Conservation (phyloP, 2,797 vertebrate genomes). For the Lepilemur septentrionalis region DNA sequence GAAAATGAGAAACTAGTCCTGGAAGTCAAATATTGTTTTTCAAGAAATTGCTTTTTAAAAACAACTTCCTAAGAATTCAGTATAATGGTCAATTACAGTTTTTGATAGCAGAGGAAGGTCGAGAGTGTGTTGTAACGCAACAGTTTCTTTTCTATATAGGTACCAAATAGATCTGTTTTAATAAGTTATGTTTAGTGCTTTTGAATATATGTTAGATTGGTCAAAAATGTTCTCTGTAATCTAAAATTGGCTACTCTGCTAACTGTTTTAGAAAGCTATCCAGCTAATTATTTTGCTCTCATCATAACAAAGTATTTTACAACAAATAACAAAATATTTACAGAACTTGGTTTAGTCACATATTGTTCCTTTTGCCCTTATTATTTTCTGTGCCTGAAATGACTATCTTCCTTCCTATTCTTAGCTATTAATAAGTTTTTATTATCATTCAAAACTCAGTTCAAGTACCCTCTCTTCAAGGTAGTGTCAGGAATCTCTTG, state of each 20-base stretch:
- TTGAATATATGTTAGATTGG: not conserved
- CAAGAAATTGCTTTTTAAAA: slow-evolving; percentile 25
- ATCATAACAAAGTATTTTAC: not conserved
- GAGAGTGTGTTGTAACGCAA: slow-evolving; percentile 32
- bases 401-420: not conserved
- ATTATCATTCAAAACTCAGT: not conserved
- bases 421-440: not conserved
- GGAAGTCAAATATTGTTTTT: not conserved
- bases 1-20: slow-evolving; percentile 25
- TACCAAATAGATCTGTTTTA: slow-evolving; percentile 46
- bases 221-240: slow-evolving; percentile 28
- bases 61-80: not conserved
- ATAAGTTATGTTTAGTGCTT: slow-evolving; percentile 55
- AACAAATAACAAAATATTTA: not conserved
- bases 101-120: slow-evolving; percentile 15
- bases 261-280: slow-evolving; percentile 28
- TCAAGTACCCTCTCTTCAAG: not conserved
- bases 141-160: slow-evolving; percentile 42
- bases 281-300: slow-evolving; percentile 2
- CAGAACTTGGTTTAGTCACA: not conserved
- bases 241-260: slow-evolving; percentile 30
- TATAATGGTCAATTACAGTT: slow-evolving; percentile 38
- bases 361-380: not conserved
- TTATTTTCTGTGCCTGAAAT: not conserved
- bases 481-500: not conserved